Evolutionary conservation across 2,888 invertebrate species (phyloP), one percentile per base, ranked within the genome.

Genomic region (Diaphora mendica): DNA sequence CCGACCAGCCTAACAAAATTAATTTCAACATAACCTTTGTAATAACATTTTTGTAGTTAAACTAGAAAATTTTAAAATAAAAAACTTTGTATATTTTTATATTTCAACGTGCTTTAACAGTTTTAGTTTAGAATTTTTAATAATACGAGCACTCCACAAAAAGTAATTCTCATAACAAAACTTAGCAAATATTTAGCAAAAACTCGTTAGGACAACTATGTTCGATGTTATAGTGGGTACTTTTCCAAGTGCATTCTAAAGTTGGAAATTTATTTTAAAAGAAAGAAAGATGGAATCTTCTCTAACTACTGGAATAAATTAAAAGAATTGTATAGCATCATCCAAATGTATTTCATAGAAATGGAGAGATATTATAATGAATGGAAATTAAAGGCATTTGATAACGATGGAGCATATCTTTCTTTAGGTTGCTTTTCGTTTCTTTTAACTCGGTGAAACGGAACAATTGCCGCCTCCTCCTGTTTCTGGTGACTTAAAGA

Each of bases 111-210:
- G 30, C 23, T 17, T 13, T 62, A 44, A 44, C 20, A 33, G 33
- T 9, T 62, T 70, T 64, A 42, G n/a, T 69, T 39, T 13, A 65
- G 44, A 33, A 59, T 26, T 65, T 68, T 65, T 59, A 33, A 70
- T 23, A 7, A 11, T 66, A 76, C 33, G 33, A 69, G 65, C 11
- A 42, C 30, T 39, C 33, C 39, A 48, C 51, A 55, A 64, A 78
- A 77, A 72, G 71, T 55, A 65, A 73, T 72, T 72, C 67, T 76
- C 62, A 77, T 70, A 71, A 76, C 13, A 35, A 74, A 84, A 82
- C 75, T 82, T 82, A 17, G 64, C 71, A 55, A 79, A 74, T 74
- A 76, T 68, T 79, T 79, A 82, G 66, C 72, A 77, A 70, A 77
- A 82, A 79, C 51, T 48, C 51, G 51, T 72, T 64, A 64, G 64